Evolutionary conservation across 2,113 vertebrate genomes (phyloP), one percentile per base, ranked within the genome.

Genomic region (Cromileptes altivelis): DNA sequence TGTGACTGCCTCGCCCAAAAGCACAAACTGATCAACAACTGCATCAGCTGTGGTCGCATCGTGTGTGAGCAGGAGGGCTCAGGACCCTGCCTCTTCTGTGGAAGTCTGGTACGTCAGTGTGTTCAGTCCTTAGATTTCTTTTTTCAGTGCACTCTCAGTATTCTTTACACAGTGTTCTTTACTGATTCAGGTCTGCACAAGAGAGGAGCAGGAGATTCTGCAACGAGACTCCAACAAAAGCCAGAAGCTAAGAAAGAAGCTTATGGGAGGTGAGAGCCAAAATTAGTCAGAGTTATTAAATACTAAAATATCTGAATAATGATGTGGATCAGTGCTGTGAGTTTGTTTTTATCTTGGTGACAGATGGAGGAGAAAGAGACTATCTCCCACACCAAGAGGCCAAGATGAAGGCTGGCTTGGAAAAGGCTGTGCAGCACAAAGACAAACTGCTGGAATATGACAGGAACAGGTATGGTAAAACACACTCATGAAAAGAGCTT

Each of bases 181-280:
- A 81, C 7, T 76, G 37, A 33, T 77, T 75, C 60, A 99, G 98
- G 98, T 99, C 0, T 99, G 98, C 91, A 99, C 98, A 63, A 97
- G 90, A 76, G 98, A 99, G 87, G 98, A 99, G 85, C 97, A 97
- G 70, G 97, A 97, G 88, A 97, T 99, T 86, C 93, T 99, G 77
- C 97, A 97, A 8, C 93, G 97, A 74, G 98, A 99, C 88, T 99
- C 98, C 30, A 99, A 99, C 93, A 99, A 98, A 95, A 99, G 98
- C 92, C 98, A 99, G 91, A 99, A 97, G 93, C 91, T 99, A 37
- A 93, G 97, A 72, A 99, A 99, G 92, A 99, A 99, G 85, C 97
- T 99, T 5, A 95, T 99, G 97, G 95, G 96, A 94, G 98, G 98
- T 98, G 87, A 92, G 89, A 70, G 15, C 45, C 37, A 25, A 62